A percentile compares a stretch with the other conserved stretches of the same genome.
phyloP scores from a whole-genome alignment of 2,113 vertebrate species.

The Coryphaenoides rupestris region DNA sequence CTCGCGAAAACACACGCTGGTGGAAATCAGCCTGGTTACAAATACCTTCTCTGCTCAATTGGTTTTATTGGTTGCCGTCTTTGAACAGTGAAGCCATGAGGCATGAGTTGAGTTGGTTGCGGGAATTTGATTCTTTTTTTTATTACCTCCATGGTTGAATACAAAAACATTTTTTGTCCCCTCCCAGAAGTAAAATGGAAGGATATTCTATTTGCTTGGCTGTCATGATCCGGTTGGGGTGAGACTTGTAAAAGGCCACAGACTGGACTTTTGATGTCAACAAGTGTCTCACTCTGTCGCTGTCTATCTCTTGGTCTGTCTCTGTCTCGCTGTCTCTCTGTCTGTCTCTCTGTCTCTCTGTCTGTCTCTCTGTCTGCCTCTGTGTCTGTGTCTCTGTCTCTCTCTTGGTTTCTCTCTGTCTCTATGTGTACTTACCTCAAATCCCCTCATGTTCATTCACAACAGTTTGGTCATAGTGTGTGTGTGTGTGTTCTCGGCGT shows the following conservation, averaged over 20 bases:
- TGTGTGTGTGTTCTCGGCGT: slow-evolving; percentile 45
- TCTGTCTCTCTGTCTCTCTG: slow-evolving; percentile 18
- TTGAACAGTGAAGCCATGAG: slow-evolving; percentile 30
- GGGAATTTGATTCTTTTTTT: slow-evolving; percentile 38
- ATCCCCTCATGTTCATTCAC: slow-evolving; percentile 36
- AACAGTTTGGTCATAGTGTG: slow-evolving; percentile 41
- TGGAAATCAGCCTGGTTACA: slow-evolving; percentile 46
- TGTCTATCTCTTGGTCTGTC: slow-evolving; percentile 29
- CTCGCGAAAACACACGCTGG: slow-evolving; percentile 12
- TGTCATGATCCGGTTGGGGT: slow-evolving; percentile 22
- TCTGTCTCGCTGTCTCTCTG: not conserved
- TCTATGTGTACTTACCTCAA: slow-evolving; percentile 32
- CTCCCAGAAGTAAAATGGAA: slow-evolving; percentile 36
- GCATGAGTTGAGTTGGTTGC: slow-evolving; percentile 17
- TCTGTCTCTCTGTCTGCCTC: slow-evolving; percentile 25
- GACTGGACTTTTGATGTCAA: slow-evolving; percentile 27
- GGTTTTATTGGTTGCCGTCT: slow-evolving; percentile 59
- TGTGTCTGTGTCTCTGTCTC: too few relatives aligned
- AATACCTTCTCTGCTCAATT: slow-evolving; percentile 61
- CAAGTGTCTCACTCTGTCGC: slow-evolving; percentile 38
- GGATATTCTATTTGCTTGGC: slow-evolving; percentile 33
- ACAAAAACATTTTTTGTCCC: not conserved
- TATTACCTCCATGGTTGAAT: slow-evolving; percentile 17
- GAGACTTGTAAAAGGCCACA: slow-evolving; percentile 38
- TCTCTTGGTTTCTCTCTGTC: slow-evolving; percentile 13